phyloP scores from a whole-genome alignment of 2,888 invertebrate species.

The Seira ritae region DNA sequence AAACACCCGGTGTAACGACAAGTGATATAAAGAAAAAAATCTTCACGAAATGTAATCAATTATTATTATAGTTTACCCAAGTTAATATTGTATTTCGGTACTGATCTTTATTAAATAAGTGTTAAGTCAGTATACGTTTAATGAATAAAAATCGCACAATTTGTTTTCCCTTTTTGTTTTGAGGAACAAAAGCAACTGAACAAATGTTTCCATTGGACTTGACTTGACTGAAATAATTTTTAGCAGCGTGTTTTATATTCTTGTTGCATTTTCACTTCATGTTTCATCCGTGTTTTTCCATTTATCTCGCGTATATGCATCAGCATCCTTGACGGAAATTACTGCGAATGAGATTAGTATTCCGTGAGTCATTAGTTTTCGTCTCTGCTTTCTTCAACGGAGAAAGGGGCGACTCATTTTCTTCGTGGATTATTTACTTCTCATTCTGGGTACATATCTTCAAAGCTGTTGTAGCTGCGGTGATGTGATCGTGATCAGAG shows the following conservation, averaged over 20 bases:
- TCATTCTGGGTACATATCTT: background rate
- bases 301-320: constrained; percentile 16
- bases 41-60: background rate
- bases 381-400: background rate
- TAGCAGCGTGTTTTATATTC: background rate
- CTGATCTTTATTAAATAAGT: constrained; percentile 23
- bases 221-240: background rate
- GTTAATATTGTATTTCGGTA: constrained; percentile 39
- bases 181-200: constrained; percentile 1
- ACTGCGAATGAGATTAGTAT: background rate
- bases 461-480: background rate
- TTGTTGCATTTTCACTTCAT: background rate
- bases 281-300: constrained; percentile 8
- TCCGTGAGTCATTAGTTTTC: background rate
- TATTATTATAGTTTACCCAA: constrained; percentile 5
- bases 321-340: background rate
- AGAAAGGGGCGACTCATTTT: too few relatives aligned
- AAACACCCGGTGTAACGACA: constrained; percentile 54
- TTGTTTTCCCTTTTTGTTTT: background rate
- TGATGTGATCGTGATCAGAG: background rate
- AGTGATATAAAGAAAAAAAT: constrained; percentile 37
- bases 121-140: constrained; percentile 51
- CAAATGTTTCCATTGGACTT: background rate
- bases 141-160: constrained; percentile 45
- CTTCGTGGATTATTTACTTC: background rate